A percentile compares a stretch with the other conserved stretches of the same genome.
Evolutionary conservation across 2,888 invertebrate species (phyloP).

Genomic region (Chrysolina americana): DNA sequence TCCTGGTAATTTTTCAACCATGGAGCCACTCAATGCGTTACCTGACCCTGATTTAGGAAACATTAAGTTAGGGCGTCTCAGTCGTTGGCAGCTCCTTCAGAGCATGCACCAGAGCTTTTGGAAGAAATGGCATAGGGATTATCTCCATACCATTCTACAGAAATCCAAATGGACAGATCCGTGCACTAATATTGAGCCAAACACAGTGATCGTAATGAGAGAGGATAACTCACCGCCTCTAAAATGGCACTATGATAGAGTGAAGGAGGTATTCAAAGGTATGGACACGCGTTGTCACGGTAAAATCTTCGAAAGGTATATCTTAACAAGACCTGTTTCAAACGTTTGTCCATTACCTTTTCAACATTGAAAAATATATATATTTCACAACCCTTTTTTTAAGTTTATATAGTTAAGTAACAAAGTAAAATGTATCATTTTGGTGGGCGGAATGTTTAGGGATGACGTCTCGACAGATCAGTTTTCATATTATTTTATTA

Average conservation of each 20-base stretch:
- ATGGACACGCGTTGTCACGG: not conserved
- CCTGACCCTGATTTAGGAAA: slow-evolving; percentile 26
- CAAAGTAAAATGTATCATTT: too few relatives aligned
- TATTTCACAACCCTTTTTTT: too few relatives aligned
- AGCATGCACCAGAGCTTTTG: slow-evolving; percentile 21
- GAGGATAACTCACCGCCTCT: too few relatives aligned
- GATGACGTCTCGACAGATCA: too few relatives aligned
- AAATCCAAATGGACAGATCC: not conserved
- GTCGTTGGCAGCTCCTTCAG: slow-evolving; percentile 26
- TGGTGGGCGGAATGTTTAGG: too few relatives aligned
- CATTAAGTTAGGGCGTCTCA: not conserved
- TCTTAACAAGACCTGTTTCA: not conserved
- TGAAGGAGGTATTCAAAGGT: not conserved
- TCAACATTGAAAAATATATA: too few relatives aligned
- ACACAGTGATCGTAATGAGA: not conserved
- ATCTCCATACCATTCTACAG: not conserved
- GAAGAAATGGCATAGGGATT: not conserved
- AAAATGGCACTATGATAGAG: too few relatives aligned
- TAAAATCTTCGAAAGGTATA: not conserved
- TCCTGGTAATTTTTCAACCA: slow-evolving; percentile 19
- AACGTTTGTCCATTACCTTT: too few relatives aligned
- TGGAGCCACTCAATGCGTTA: slow-evolving; percentile 5
- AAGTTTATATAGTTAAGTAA: too few relatives aligned
- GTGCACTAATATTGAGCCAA: not conserved
- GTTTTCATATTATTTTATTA: too few relatives aligned